Evolutionary conservation across 2,113 vertebrate species (phyloP).

Genomic region (Psophia crepitans): DNA sequence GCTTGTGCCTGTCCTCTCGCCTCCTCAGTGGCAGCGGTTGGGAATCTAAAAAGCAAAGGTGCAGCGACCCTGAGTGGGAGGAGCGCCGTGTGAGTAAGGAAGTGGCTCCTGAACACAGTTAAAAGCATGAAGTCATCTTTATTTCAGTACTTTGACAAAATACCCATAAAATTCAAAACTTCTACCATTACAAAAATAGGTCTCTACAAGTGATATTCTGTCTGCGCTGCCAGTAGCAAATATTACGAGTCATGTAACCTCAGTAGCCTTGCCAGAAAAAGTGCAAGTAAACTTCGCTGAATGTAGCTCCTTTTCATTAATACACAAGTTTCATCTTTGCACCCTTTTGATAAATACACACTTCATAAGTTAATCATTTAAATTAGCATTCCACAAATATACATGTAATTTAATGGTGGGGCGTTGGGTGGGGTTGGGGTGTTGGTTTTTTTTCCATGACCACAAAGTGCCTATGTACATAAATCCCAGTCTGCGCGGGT

Average conservation of each 20-base stretch:
- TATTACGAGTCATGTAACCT: slow-evolving; percentile 81
- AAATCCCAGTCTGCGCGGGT: slow-evolving; percentile 73
- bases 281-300: slow-evolving; percentile 74
- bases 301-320: slow-evolving; percentile 71
- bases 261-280: slow-evolving; percentile 83
- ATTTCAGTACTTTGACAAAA: slow-evolving; percentile 98
- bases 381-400: slow-evolving; percentile 98
- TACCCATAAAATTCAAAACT: slow-evolving; percentile 97
- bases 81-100: neutral
- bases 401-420: slow-evolving; percentile 77
- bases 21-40: fast-evolving
- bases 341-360: slow-evolving; percentile 84
- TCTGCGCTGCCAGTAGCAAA: slow-evolving; percentile 81
- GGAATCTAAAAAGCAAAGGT: neutral
- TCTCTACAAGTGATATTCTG: slow-evolving; percentile 93
- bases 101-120: neutral
- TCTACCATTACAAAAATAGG: slow-evolving; percentile 99
- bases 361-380: slow-evolving; percentile 96
- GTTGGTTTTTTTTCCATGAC: slow-evolving; percentile 69
- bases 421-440: neutral
- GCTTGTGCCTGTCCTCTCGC: neutral
- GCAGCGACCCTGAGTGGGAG: neutral
- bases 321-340: slow-evolving; percentile 68
- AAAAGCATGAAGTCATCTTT: slow-evolving; percentile 91
- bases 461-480: slow-evolving; percentile 83